phyloP scores from a whole-genome alignment of 2,888 invertebrate species.

The Callimorpha dominula region DNA sequence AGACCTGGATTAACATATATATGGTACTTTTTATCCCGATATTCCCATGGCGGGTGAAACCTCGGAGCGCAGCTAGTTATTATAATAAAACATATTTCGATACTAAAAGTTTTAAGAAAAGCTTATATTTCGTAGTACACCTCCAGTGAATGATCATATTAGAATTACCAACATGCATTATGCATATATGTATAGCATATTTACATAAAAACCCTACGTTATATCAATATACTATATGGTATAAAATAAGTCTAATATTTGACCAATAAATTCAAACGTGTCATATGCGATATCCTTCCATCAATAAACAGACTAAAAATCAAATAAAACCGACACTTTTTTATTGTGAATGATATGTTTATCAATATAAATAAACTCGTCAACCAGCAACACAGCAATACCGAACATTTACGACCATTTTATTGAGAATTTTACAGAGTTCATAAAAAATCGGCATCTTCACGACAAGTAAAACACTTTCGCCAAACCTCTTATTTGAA shows the following conservation, averaged over 20 bases:
- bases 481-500: neutral
- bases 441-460: conserved; percentile 38
- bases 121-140: no score
- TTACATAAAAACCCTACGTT: no score
- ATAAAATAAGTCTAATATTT: neutral
- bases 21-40: no score
- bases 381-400: conserved; percentile 32
- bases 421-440: conserved; percentile 53
- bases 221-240: no score
- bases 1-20: no score
- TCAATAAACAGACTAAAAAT: conserved; percentile 5
- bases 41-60: no score
- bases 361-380: conserved; percentile 42
- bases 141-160: no score
- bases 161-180: no score
- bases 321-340: conserved; percentile 10
- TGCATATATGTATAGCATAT: no score
- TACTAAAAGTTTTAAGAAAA: no score
- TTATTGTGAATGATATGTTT: conserved; percentile 28
- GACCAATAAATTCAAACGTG: neutral
- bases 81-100: no score
- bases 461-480: conserved; percentile 5
- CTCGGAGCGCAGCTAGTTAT: no score
- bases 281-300: neutral
- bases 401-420: conserved; percentile 52